Base-by-base conservation (phyloP, 2,797 vertebrate genomes). In the Allobates femoralis region DNA sequence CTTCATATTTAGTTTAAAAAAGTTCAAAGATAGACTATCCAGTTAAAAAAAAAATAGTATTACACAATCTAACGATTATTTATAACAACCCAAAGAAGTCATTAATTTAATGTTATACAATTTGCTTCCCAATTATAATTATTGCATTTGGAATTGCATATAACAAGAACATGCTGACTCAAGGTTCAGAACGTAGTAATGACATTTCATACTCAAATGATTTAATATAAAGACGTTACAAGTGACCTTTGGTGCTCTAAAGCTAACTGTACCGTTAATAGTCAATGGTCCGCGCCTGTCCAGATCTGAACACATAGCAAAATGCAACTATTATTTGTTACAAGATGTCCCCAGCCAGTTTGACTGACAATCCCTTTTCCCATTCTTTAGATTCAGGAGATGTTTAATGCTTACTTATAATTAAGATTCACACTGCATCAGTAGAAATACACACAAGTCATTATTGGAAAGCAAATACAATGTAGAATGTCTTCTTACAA, bases 201-300 rank as follows among this genome's bases (percentile, higher is more conserved):
- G 19, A 34, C 5, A 66, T 51, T 50, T 79, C 55, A 60, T 41
- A 79, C 58, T 12, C 6, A 79, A 79, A 67, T 53, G 7, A 64
- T 32, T 66, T 81, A 66, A 10, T 50, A 67, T 67, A 28, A 67
- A 81, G 10, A 32, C 21, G 19, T 32, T 67, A 66, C 41, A 81
- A 32, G 62, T 81, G 79, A 81, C 62, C 62, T 67, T 67, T 62
- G 50, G n/a, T 79, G 77, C 77, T 79, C 15, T 60, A 55, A 56
- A 34, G 32, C 26, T 67, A 53, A 64, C 10, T 51, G 8, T n/a
- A 34, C 26, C 8, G 50, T 12, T 67, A 32, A 26, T 19, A 23
- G 60, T 30, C 79, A 51, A 53, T 37, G 41, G 41, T 10, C 41
- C 12, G 16, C 19, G 46, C 14, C 79, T 21, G 41, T 41, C 62